Evolutionary conservation across 2,888 invertebrate genomes (phyloP), one percentile per base, ranked within the genome.

Genomic region (Oxystoma pomonae): DNA sequence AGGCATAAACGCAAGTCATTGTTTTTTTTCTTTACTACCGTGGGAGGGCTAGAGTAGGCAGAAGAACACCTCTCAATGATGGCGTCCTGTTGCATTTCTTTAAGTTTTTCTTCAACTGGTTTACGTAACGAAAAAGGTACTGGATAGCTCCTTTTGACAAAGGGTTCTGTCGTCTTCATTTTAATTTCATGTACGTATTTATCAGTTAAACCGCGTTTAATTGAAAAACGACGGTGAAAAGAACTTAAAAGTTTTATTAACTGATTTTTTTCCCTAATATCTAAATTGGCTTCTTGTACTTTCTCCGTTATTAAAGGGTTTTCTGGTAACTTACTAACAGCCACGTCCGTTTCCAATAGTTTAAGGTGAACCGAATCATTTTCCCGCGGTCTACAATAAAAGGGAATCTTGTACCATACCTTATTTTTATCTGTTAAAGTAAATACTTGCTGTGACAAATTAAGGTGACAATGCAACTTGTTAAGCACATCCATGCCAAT

Each of bases 21-120:
- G 35, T 66, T 59, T 22, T 59, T 66, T 53, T 64, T 66, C 19
- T 51, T 61, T 3, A 64, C 64, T 1, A 60, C 60, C 0, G 61
- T 60, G 57, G 64, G 52, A 2, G 66, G 66, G 16, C 58, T 60
- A 18, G 57, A 58, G 20, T 59, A 66, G 20, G 63, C 57, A 12
- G 66, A 56, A 12, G 59, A 17, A 7, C 60, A 16, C 0, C 60
- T 20, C 53, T 59, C 58, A 1, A 66, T 64, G 20, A 66, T 58
- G 9, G 55, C 58, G 1, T 12, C 7, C 58, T 58, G 16, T 49
- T 58, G 16, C 66, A 64, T 66, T 55, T 64, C 61, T 7, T 55
- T 53, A 0, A 66, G n/a, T 35, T 64, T 59, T 5, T 51, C 49
- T 21, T 64, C 35, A 5, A 64, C 66, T 1, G 17, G 50, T 1